Evolutionary conservation across 2,797 vertebrate species (phyloP), one percentile per base, ranked within the genome.

Genomic region (Acanthopagrus latus): DNA sequence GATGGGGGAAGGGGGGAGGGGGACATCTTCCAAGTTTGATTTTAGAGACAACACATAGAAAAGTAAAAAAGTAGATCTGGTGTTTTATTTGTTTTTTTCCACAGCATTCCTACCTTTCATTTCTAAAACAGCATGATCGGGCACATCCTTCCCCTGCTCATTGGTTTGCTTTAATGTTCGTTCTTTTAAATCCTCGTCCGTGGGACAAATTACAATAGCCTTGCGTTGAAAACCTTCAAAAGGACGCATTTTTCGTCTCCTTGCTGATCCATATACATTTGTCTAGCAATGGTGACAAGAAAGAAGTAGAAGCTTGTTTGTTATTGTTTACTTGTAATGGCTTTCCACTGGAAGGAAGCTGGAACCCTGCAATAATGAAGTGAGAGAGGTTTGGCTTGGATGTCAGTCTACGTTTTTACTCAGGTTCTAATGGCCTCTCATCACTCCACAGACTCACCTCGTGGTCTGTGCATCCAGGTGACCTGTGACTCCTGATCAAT

Each of bases 171-270:
- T 97, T 95, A 97, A 93, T 89, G 96, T 97, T 92, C 97, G 96
- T 83, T 98, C 96, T 94, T 96, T 96, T 85, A 98, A 96, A 93
- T 98, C 97, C 88, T 96, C 97, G 71, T 99, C 97, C 90, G 96
- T 97, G 94, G 97, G 97, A 94, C 97, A 98, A 95, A 99, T 97
- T 91, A 99, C 95, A 94, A 99, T 96, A 94, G 97, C 97, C 92
- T 97, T 97, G 94, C 97, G 97, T 93, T 97, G 96, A 95, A 98
- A 98, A 90, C 97, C 97, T 96, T 98, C 97, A 95, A 98, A 98
- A 91, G 97, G 97, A 93, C 97, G 96, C 97, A 99, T 97, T 96
- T 98, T 99, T 95, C 97, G 97, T 94, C 97, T 97, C 95, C 97
- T 97, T 91, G 97, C 97, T 87, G 97, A 98, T 91, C 96, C 97